Evolutionary conservation across 2,888 invertebrate species (phyloP).

Genomic region (Caenorhabditis japonica): DNA sequence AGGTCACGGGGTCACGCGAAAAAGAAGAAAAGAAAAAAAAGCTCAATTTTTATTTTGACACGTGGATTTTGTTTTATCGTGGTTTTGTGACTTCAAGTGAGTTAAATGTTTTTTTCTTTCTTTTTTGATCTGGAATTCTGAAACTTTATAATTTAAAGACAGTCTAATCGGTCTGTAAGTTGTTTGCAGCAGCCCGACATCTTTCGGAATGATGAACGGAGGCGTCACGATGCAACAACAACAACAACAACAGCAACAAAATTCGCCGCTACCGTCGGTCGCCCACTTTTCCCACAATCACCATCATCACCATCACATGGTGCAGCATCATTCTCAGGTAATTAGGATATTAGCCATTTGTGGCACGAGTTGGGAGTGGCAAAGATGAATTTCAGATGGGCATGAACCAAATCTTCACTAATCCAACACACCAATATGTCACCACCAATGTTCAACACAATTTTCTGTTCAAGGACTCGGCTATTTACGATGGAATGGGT

Average conservation of each 20-base stretch:
- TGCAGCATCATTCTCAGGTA: slow-evolving; percentile 27
- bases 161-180: slow-evolving; percentile 25
- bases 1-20: slow-evolving; percentile 26
- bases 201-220: slow-evolving; percentile 47
- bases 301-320: slow-evolving; percentile 42
- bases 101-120: background rate
- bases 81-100: background rate
- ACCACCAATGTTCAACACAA: slow-evolving; percentile 17
- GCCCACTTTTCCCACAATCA: slow-evolving; percentile 57
- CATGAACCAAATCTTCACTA: slow-evolving; percentile 29
- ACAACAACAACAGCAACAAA: too few relatives aligned
- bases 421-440: slow-evolving; percentile 26
- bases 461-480: slow-evolving; percentile 31
- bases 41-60: background rate
- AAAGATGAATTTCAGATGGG: slow-evolving; percentile 24
- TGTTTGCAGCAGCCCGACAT: slow-evolving; percentile 42
- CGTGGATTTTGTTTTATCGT: slow-evolving; percentile 9
- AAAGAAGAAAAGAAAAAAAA: background rate
- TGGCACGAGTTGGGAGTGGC: too few relatives aligned
- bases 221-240: slow-evolving; percentile 8
- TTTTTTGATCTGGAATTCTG: too few relatives aligned
- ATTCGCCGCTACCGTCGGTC: slow-evolving; percentile 59
- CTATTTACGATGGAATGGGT: slow-evolving; percentile 51
- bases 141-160: slow-evolving; percentile 1
- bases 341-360: background rate